These are phyloP conservation scores for Zalophus californianus DNA, from an alignment of 2,797 vertebrate genomes.

Conservation along the genomic window DNA sequence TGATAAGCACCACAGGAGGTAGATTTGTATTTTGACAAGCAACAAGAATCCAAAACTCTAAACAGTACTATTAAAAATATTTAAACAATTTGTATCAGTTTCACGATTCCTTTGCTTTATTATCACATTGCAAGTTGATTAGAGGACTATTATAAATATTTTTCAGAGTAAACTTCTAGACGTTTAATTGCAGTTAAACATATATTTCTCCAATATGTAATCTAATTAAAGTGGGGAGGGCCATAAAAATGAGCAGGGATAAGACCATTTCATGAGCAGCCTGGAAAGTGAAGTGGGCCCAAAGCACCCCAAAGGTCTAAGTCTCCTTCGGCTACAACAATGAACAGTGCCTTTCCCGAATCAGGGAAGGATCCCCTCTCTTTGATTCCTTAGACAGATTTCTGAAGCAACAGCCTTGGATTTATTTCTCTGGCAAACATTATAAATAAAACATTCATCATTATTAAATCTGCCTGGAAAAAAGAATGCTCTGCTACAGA, in stretches of 20 bases:
- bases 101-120: not conserved
- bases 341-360: not conserved
- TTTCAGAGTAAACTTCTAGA: not conserved
- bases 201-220: not conserved
- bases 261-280: not conserved
- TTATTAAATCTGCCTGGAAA: conserved; percentile 44
- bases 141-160: not conserved
- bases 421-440: conserved; percentile 51
- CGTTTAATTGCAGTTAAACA: not conserved
- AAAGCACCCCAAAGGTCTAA: not conserved
- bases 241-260: not conserved
- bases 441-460: conserved; percentile 70
- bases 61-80: conserved; percentile 32
- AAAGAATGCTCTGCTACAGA: conserved; percentile 13
- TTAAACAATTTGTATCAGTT: not conserved
- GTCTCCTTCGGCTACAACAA: not conserved
- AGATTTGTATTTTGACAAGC: conserved; percentile 46
- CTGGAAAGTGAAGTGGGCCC: not conserved
- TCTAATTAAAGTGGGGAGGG: not conserved
- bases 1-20: conserved; percentile 28
- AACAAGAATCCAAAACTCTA: conserved; percentile 37
- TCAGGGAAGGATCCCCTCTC: not conserved
- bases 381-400: conserved; percentile 13
- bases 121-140: not conserved
- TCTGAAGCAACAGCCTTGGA: conserved; percentile 47